Base-by-base conservation (phyloP, 2,888 invertebrate species). In the Rhingia campestris region DNA sequence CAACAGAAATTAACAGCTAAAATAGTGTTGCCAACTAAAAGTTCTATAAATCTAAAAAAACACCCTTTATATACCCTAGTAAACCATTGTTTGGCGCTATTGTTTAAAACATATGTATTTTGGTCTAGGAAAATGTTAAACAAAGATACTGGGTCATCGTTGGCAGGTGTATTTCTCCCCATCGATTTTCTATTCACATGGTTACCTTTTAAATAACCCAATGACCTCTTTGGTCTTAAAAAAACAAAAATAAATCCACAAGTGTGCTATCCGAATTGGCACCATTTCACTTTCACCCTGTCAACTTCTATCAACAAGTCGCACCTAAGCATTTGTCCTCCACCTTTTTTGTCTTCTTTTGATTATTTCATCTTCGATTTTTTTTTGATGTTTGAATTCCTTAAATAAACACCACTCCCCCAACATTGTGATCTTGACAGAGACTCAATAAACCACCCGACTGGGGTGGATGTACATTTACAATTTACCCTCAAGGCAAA, bases 291-390 rank as follows among this genome's bases (percentile, higher is more conserved):
- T 14, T 39, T 5, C 30, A 22, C 39, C 58, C 39, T 41, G 58
- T 58, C 58, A 58, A 37, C 30, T 41, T 22, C 30, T n/a, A 58
- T 58, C 58, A 58, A 58, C 58, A 58, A 58, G 58, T 58, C 39
- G n/a, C 58, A 30, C 9, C 37, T 37, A 35, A 37, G 14, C 54
- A 37, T 14, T 22, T 56, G 54, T 56, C 37, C 37, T 56, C 54
- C 35, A 56, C 54, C 54, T 56, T 37, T 56, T 14, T 37, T 56
- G 53, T 7, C 54, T 56, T 56, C 54, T 54, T 35, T 33, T 35
- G 37, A 14, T 3, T 4, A 45, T 45, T 45, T 45, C 12, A 6
- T 45, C 6, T 14, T 43, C n/a, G 6, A 6, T 12, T 12, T 33
- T 14, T 4, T 49, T 49, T 49, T 30, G 12, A 35, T 1, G n/a